Percentiles rank a stretch among this genome's conserved stretches.
These are phyloP conservation scores for Lampris megalopsis DNA, from an alignment of 2,113 vertebrate genomes.

Conservation along the genomic window DNA sequence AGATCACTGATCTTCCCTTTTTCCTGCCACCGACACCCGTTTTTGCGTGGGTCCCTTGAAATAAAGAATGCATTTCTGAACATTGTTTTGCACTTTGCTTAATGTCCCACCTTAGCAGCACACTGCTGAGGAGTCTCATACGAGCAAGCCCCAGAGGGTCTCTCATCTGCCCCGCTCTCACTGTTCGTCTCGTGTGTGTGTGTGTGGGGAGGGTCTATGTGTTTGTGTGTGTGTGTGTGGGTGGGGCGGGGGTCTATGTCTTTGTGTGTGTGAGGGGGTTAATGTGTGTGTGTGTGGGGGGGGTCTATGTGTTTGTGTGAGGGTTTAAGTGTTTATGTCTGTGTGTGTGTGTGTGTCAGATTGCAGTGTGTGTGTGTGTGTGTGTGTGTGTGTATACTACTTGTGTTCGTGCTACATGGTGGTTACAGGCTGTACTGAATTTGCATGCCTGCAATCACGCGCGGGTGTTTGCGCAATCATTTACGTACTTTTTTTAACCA, in stretches of 20 bases:
- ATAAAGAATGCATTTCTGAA: slow-evolving; percentile 36
- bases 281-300: neutral
- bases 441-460: slow-evolving; percentile 43
- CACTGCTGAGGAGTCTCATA: slow-evolving; percentile 44
- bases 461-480: neutral
- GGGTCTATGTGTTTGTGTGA: neutral
- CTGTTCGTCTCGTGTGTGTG: neutral
- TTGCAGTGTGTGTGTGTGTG: neutral
- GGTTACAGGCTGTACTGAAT: neutral
- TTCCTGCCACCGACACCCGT: no score
- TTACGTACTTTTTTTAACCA: no score
- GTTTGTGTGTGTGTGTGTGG: slow-evolving; percentile 8
- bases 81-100: slow-evolving; percentile 35
- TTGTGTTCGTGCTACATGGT: slow-evolving; percentile 1
- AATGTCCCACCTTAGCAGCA: slow-evolving; percentile 47
- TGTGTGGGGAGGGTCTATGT: neutral
- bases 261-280: no score
- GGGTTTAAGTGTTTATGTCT: no score
- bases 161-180: slow-evolving; percentile 23
- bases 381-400: neutral
- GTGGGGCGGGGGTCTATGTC: no score
- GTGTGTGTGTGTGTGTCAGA: neutral
- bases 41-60: neutral
- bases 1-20: no score
- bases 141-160: slow-evolving; percentile 27